Conservation (phyloP, 2,888 invertebrate genomes). For the Calameuta pallipes region DNA sequence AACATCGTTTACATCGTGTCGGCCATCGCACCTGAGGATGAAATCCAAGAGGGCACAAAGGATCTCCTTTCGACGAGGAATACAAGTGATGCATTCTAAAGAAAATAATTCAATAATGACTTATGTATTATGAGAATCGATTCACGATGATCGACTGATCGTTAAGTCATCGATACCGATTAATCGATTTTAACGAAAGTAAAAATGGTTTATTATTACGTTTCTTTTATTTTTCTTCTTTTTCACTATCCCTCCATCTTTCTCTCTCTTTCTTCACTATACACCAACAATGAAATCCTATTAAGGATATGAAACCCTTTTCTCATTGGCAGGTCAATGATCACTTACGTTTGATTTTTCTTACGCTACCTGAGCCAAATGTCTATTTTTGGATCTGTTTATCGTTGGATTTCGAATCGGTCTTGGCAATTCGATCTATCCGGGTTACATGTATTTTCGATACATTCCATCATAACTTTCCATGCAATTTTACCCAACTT, state of each 20-base stretch:
- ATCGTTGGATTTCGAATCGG: neutral
- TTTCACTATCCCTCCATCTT: conserved; percentile 2
- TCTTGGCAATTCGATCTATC: neutral
- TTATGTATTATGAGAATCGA: neutral
- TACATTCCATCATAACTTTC: neutral
- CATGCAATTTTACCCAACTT: neutral
- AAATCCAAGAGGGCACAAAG: conserved; percentile 91
- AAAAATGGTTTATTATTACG: neutral
- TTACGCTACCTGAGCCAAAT: neutral
- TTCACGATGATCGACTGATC: neutral
- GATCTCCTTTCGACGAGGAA: conserved; percentile 85
- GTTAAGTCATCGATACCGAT: neutral
- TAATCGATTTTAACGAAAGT: neutral
- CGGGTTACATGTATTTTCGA: neutral
- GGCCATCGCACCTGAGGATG: conserved; percentile 96
- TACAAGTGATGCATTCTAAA: conserved; percentile 79
- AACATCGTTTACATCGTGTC: conserved; percentile 92
- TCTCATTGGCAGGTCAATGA: neutral
- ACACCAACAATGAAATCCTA: neutral
- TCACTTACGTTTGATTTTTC: neutral
- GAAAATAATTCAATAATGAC: neutral
- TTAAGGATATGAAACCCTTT: neutral
- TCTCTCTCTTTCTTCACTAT: conserved; percentile 10
- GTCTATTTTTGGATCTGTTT: neutral
- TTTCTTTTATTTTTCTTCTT: neutral